Evolutionary conservation across 2,888 invertebrate species (phyloP), one percentile per base, ranked within the genome.

Genomic region (Mellilla xanthometata): DNA sequence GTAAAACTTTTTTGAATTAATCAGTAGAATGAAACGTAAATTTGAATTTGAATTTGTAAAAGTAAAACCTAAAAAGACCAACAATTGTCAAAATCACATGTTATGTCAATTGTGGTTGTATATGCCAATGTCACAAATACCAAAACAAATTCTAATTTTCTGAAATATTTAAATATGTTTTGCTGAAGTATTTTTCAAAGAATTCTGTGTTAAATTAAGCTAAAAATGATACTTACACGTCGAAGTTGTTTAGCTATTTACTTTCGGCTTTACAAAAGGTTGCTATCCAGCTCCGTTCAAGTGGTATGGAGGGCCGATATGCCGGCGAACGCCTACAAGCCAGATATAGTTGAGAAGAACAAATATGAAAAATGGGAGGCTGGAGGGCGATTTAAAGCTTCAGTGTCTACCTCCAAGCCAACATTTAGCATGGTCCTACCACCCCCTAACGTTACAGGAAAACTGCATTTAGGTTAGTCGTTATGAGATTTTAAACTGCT

Each of bases 381-480:
- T 24, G 72, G 80, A 28, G 75, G 80, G 11, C 69, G 80, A 29
- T 92, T 91, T 54, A 65, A 58, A 30, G 77, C 84, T 1, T 72
- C 78, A 10, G 60, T 60, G 24, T 39, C 40, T 1, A 66, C 57
- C 29, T 49, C 60, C 0, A 76, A 79, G 32, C 69, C 76, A 2
- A 59, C 50, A 9, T 98, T 96, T 76, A 93, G 95, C 36, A 95
- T 99, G 91, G 92, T 99, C 28, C 92, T 99, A 53, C 99, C 99
- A 10, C 99, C 99, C 1, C 99, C 99, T 1, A 99, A 99, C 87
- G 95, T 99, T 1, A 99, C 99, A 0, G 99, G 99, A 7, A 94
- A 94, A 50, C 91, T 99, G 22, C 99, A 99, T 91, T 92, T 99
- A 71, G 99, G 99, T 88, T 69, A 76, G 72, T 56, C 49, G 40